phyloP scores from a whole-genome alignment of 2,113 vertebrate species.

The Podocnemis expansa region DNA sequence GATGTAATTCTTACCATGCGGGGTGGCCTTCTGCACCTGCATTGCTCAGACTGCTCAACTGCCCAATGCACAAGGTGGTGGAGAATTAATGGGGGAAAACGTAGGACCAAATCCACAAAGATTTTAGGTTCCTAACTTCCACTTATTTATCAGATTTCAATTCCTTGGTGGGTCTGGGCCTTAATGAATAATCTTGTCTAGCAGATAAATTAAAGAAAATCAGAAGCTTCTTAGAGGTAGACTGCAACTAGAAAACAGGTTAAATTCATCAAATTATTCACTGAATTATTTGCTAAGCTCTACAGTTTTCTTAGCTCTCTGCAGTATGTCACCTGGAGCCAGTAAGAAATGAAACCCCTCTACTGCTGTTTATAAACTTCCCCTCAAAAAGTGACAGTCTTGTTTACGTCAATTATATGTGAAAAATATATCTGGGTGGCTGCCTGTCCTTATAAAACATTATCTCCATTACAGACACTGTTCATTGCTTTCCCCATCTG shows the following conservation, averaged over 20 bases:
- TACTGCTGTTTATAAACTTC: not conserved
- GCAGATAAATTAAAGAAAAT: not conserved
- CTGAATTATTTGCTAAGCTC: not conserved
- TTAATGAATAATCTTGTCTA: not conserved
- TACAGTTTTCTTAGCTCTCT: not conserved
- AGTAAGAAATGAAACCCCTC: not conserved
- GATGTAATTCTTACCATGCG: not conserved
- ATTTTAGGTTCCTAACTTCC: not conserved
- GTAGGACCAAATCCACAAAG: not conserved
- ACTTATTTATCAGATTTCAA: not conserved
- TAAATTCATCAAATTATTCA: not conserved
- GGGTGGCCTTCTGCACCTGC: not conserved
- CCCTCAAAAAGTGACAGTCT: not conserved
- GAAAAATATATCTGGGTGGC: not conserved
- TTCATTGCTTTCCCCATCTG: not conserved
- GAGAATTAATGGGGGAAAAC: not conserved
- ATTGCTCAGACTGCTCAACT: not conserved
- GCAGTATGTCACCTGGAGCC: not conserved
- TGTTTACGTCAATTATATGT: not conserved
- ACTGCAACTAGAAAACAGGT: not conserved
- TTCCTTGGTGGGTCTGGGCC: not conserved
- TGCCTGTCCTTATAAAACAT: not conserved
- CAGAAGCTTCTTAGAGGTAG: not conserved
- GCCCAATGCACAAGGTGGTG: not conserved
- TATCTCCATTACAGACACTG: not conserved